Evolutionary conservation across 2,888 invertebrate genomes (phyloP), one percentile per base, ranked within the genome.

Genomic region (Abscondita cerata): DNA sequence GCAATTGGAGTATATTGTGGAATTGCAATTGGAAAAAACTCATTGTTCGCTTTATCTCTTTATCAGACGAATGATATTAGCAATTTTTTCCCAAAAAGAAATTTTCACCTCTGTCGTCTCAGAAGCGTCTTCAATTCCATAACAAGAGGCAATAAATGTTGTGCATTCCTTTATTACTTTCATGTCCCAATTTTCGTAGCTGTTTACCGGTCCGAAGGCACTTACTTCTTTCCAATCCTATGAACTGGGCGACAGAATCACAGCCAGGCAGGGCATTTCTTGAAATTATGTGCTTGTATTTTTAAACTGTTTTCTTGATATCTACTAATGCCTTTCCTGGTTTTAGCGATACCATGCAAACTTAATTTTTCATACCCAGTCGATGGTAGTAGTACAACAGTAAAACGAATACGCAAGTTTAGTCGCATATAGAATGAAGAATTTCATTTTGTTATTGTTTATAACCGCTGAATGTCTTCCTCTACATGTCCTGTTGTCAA

Each of bases 81-180:
- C n/a, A n/a, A n/a, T 16, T 46, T 46, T 46, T 20, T 4, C 46
- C 19, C 46, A 46, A 46, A 20, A 3, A 46, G 46, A 46, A 19
- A 46, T 19, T 46, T 20, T 46, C 11, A 12, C 46, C 1, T 11
- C 46, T n/a, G 46, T 46, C 20, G 16, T 46, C 12, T 46, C 8
- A 16, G 2, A 3, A 15, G 16, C 41, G 13, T 8, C 19, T 46
- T 46, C 20, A 11, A 18, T 11, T 6, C 2, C 20, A 18, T 46
- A 46, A 2, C 46, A 46, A 20, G 46, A 4, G n/a, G 19, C 19
- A 46, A 46, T 46, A 20, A 46, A 46, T 19, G 19, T 20, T 19
- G 46, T 20, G 20, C 20, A 46, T 12, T 46, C 20, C 20, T 18
- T 46, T 5, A 46, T 20, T 46, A 18, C 19, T n/a, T 46, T 15